phyloP scores from a whole-genome alignment of 2,113 vertebrate species.

The Petroica traversi region DNA sequence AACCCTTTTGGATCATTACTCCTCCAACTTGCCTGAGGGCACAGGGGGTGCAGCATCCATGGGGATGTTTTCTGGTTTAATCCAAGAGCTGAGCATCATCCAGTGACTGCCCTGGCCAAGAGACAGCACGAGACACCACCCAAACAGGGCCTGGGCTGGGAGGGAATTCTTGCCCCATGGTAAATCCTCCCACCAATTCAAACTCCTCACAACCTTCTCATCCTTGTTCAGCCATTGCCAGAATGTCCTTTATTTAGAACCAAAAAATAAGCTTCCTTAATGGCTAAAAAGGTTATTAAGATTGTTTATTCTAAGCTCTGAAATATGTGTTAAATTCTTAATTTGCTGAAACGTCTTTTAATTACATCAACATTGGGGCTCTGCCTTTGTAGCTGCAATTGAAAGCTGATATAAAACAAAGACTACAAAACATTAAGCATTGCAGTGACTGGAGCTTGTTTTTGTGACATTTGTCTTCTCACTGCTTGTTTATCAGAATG shows the following conservation, averaged over 20 bases:
- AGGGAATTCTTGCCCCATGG: neutral
- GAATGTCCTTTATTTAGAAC: neutral
- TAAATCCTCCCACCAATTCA: neutral
- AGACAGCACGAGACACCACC: neutral
- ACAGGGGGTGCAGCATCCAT: neutral
- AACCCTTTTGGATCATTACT: constrained; percentile 37
- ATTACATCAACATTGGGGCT: neutral
- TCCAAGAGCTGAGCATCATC: neutral
- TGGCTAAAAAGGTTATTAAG: neutral
- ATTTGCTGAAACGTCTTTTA: neutral
- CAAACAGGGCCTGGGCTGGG: neutral
- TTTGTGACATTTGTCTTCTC: neutral
- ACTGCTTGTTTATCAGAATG: neutral
- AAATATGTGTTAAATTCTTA: neutral
- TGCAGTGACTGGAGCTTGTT: neutral
- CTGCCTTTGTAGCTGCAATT: neutral
- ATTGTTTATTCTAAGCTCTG: neutral
- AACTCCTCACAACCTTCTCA: neutral
- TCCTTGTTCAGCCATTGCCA: neutral
- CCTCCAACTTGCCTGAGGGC: neutral
- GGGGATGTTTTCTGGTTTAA: neutral
- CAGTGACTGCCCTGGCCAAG: neutral
- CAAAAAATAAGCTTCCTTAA: neutral
- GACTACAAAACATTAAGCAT: neutral
- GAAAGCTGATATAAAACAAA: neutral